Evolutionary conservation across 2,888 invertebrate species (phyloP), one percentile per base, ranked within the genome.

Genomic region (Tridacna crocea): DNA sequence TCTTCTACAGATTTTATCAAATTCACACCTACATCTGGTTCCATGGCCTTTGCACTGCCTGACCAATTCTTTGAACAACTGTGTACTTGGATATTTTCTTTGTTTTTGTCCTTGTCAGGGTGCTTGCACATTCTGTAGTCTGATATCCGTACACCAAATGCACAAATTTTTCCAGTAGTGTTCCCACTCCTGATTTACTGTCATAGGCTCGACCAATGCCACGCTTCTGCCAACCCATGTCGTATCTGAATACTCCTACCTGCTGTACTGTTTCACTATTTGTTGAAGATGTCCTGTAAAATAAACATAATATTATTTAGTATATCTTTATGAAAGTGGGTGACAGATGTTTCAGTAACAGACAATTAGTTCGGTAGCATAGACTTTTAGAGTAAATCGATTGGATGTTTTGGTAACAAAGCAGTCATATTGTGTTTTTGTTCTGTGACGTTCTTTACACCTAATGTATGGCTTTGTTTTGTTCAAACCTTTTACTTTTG

Each of bases 1-100:
- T 79, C 58, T 58, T 87, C 81, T 10, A 81, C 78, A 24, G 60
- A 60, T 65, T 82, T 77, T 2, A 84, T 46, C 19, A 79, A 46
- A 19, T 77, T 27, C 4, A 61, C 73, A n/a, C 77, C 84, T 15
- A 81, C 84, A 66, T 80, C 75, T 12, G 82, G 72, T 55, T 84
- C 81, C 87, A 87, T 87, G 17, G 80, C 81, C 46, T 87, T 87
- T 12, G 84, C 65, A 24, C 75, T 75, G 1, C 78, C 84, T 11
- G 24, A 19, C 79, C 81, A 84, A 24, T 84, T 84, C 47, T 76
- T 78, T 12, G 24, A 17, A 63, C 80, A 84, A 4, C 51, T 51
- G 48, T 84, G 80, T 22, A 47, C 19, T 27, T 80, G 75, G 24
- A 66, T 46, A 17, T 65, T 46, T 55, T 47, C 76, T 48, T 80